A percentile compares a stretch with the other conserved stretches of the same genome.
Evolutionary conservation across 2,797 vertebrate species (phyloP).

Genomic region (Phylloscopus collybita): DNA sequence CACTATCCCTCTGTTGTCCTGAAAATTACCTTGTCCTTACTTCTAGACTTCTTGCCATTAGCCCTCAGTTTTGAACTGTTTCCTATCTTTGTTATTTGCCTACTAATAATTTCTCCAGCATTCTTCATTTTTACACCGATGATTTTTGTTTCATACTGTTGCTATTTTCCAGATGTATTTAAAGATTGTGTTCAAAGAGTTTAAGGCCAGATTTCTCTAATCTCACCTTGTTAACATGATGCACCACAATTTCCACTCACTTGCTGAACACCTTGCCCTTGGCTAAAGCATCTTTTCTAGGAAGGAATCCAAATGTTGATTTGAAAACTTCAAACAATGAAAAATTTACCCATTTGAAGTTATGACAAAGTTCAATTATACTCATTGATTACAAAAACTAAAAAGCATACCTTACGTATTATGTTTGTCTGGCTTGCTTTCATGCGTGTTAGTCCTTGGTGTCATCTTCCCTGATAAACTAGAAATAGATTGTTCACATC

Average conservation of each 20-base stretch:
- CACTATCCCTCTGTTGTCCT: neutral
- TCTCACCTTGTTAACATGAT: neutral
- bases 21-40: neutral
- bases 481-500: neutral
- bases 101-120: neutral
- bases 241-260: neutral
- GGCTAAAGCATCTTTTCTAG: constrained; percentile 14
- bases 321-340: constrained; percentile 19
- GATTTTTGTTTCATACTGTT: neutral
- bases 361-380: neutral
- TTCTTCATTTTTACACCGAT: neutral
- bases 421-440: neutral
- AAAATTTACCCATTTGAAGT: neutral
- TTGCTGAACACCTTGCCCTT: constrained; percentile 32
- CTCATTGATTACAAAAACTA: neutral
- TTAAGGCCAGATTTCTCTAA: neutral
- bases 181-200: neutral
- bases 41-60: neutral
- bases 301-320: constrained; percentile 40
- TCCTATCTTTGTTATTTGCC: neutral
- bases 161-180: neutral
- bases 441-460: neutral
- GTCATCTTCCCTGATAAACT: neutral
- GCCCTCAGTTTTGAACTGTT: neutral
- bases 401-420: neutral